phyloP scores from a whole-genome alignment of 2,113 vertebrate species.

The Probosciger aterrimus region DNA sequence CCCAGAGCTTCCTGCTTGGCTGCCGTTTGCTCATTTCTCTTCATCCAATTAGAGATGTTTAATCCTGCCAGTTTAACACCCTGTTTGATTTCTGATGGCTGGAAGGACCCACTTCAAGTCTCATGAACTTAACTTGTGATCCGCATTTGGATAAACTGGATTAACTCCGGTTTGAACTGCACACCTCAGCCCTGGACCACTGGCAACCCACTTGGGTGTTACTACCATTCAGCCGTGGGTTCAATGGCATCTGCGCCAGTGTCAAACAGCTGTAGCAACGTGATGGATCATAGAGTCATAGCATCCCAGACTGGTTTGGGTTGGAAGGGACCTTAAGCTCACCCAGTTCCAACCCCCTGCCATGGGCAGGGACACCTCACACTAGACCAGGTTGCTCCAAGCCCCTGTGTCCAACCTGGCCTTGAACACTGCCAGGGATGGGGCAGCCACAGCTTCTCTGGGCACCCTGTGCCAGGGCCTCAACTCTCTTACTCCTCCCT shows the following conservation, averaged over 20 bases:
- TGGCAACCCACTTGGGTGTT: accelerated
- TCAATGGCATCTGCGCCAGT: neutral
- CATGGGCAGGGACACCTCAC: neutral
- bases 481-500: accelerated
- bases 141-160: accelerated
- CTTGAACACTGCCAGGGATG: neutral
- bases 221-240: accelerated
- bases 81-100: neutral
- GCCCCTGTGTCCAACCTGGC: neutral
- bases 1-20: neutral
- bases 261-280: accelerated
- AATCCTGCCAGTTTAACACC: neutral
- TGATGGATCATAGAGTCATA: neutral
- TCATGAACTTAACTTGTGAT: neutral
- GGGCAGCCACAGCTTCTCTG: neutral
- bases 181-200: neutral
- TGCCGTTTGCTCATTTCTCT: neutral
- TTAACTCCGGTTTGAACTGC: neutral
- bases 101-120: neutral
- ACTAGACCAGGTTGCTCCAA: accelerated
- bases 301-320: neutral
- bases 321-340: neutral
- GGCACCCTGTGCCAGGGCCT: neutral
- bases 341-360: neutral
- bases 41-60: neutral